Conservation (phyloP, 35 echinoderm and acorn worm species). For the Amphiura filiformis region DNA sequence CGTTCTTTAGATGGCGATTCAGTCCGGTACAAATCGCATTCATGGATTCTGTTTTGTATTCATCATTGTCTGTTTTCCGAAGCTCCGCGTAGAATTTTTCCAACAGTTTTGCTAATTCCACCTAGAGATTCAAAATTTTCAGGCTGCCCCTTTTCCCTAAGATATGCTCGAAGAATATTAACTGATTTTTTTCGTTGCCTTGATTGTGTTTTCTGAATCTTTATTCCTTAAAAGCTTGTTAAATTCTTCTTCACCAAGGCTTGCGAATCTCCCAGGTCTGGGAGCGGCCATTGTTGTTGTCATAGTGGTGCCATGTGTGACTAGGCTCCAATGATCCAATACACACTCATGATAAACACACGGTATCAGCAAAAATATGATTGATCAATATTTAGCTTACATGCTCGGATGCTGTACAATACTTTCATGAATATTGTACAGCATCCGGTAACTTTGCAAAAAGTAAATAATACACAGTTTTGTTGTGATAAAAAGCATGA, state of each 20-base stretch:
- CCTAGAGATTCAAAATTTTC: not conserved
- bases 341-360: no score
- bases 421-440: no score
- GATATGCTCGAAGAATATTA: not conserved
- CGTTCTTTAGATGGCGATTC: not conserved
- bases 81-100: constrained; percentile 4
- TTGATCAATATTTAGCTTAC: no score
- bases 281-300: no score
- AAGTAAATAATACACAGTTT: no score
- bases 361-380: no score
- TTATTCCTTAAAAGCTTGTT: not conserved
- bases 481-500: no score
- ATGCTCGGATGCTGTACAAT: no score
- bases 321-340: no score
- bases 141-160: not conserved
- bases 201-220: not conserved
- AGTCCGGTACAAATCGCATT: not conserved
- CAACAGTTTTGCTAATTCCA: not conserved
- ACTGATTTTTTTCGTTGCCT: not conserved
- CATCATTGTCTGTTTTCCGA: not conserved
- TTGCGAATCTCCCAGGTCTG: not conserved
- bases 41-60: not conserved
- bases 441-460: no score
- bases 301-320: no score
- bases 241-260: not conserved